A percentile compares a stretch with the other conserved stretches of the same genome.
Conservation (phyloP, 1,140 invertebrate genomes). For the Tribolium castaneum region DNA sequence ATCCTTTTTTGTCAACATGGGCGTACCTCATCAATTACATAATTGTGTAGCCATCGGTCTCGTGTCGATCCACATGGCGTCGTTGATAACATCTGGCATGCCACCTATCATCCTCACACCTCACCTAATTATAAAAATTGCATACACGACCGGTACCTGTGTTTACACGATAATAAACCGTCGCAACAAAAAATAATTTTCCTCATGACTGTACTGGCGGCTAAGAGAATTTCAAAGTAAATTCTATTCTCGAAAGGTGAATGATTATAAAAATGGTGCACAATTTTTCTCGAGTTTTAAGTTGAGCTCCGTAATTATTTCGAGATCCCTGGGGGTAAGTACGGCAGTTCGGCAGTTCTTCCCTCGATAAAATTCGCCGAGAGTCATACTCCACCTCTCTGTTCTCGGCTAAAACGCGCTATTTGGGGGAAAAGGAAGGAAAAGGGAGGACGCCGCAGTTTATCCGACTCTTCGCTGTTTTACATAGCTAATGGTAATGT, state of each 20-base stretch:
- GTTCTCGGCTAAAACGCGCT: neutral
- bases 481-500: slow-evolving; percentile 55
- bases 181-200: neutral
- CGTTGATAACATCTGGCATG: slow-evolving; percentile 43
- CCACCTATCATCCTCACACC: slow-evolving; percentile 47
- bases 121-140: slow-evolving; percentile 47
- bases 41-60: slow-evolving; percentile 36
- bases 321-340: slow-evolving; percentile 54
- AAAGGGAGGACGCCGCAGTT: neutral
- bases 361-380: neutral
- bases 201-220: neutral
- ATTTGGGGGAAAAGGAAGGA: neutral
- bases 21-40: slow-evolving; percentile 43
- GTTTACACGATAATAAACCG: slow-evolving; percentile 15
- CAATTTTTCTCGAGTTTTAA: slow-evolving; percentile 62
- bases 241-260: slow-evolving; percentile 59
- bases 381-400: slow-evolving; percentile 11
- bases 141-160: slow-evolving; percentile 11
- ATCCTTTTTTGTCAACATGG: neutral
- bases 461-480: slow-evolving; percentile 35
- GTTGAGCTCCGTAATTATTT: slow-evolving; percentile 61
- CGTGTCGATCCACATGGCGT: slow-evolving; percentile 37
- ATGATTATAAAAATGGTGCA: slow-evolving; percentile 61
- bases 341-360: slow-evolving; percentile 51
- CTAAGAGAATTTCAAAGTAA: slow-evolving; percentile 47